Percentiles rank a stretch among this genome's conserved stretches.
phyloP scores from a whole-genome alignment of 2,888 invertebrate genomes.

The Drosophila longiperda region DNA sequence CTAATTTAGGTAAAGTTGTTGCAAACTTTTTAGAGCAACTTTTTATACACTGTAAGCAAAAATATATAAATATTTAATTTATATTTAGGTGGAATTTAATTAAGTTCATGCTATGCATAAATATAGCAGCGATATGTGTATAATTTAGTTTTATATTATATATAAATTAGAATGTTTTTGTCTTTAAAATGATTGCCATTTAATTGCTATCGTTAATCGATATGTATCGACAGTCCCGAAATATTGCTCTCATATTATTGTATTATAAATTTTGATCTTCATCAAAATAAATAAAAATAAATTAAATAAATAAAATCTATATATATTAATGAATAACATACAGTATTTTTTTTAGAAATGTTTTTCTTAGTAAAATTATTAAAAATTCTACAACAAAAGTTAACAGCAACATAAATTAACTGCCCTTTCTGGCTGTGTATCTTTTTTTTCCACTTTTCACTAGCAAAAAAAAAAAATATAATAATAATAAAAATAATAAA shows the following conservation, averaged over 20 bases:
- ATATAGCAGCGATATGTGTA: not conserved
- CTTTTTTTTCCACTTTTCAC: too few relatives aligned
- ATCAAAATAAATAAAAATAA: too few relatives aligned
- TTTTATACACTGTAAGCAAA: not conserved
- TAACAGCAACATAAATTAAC: not conserved
- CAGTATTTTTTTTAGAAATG: not conserved
- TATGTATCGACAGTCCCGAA: not conserved
- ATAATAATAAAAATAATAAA: not conserved
- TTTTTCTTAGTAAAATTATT: not conserved
- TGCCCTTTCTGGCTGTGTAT: not conserved
- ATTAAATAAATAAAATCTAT: too few relatives aligned
- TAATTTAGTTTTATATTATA: not conserved
- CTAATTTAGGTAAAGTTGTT: constrained; percentile 49
- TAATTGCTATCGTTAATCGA: not conserved
- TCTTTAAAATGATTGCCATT: not conserved
- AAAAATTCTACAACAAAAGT: not conserved
- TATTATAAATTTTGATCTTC: too few relatives aligned
- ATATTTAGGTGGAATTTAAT: not conserved
- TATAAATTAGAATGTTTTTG: not conserved
- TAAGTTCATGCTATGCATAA: not conserved
- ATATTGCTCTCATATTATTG: too few relatives aligned
- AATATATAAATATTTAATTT: not conserved
- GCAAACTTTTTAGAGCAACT: not conserved
- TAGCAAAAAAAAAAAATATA: not conserved
- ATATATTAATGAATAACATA: too few relatives aligned